Base-by-base conservation (phyloP, 2,797 vertebrate genomes). In the Alcedo quadribrachys region DNA sequence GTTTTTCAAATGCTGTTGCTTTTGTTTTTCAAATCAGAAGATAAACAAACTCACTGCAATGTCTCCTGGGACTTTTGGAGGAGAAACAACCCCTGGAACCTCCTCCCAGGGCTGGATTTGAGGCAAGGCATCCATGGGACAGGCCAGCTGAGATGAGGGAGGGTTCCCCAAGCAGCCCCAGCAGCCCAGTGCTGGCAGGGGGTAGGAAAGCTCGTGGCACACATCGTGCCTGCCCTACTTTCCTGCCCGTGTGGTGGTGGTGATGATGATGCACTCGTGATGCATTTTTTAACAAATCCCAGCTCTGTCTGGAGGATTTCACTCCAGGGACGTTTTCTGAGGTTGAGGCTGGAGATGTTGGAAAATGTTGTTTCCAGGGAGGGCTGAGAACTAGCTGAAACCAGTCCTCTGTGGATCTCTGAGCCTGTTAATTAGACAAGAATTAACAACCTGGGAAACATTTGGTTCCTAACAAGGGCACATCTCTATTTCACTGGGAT, bases 211-310 rank as follows among this genome's bases (percentile, higher is more conserved):
- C 4, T 0, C 1, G 11, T 30, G 81, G 62, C 63, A 1, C 63
- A 16, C 69, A 13, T 82, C 0, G 16, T 35, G 80, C 86, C 71
- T 94, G 95, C 16, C 95, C 95, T 90, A 94, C 92, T 96, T 95
- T 94, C 67, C 82, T 48, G 73, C 77, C 81, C 93, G 37, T 86
- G 83, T 89, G 45, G 42, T 50, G 82, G 70, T 60, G 75, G 45
- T 51, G 79, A 16, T 37, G 91, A 55, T 70, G 92, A 83, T 66
- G 80, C 24, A 2, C 43, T 92, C 57, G 0, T 35, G 0, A 92
- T 84, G 93, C 65, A 86, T 91, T 94, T 94, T 92, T 94, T 32
- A 94, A 88, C 85, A 89, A 48, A 20, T 8, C 55, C 60, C 37
- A 9, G 53, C 30, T 42, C 83, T 88, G 71, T 81, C 93, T 84